Evolutionary conservation across 2,888 invertebrate species (phyloP).

Genomic region (Minunthozetes semirufus): DNA sequence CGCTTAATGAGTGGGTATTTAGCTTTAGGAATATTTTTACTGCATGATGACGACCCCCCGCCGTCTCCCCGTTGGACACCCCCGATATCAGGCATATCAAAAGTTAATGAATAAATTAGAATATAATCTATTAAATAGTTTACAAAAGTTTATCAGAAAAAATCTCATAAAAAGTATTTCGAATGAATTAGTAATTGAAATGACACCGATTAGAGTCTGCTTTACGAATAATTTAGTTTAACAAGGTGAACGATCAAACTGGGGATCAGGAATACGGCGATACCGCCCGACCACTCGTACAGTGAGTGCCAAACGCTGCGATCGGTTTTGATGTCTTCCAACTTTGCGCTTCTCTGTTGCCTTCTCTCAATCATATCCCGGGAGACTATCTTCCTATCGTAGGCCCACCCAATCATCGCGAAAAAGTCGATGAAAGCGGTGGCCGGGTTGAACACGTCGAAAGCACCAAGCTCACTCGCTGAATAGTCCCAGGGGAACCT

Average conservation of each 20-base stretch:
- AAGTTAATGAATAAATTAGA: too few relatives aligned
- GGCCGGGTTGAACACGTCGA: slow-evolving; percentile 46
- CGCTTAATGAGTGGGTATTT: too few relatives aligned
- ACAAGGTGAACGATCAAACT: neutral
- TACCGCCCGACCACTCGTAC: slow-evolving; percentile 9
- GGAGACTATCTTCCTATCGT: slow-evolving; percentile 30
- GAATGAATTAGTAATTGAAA: neutral
- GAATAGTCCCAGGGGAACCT: slow-evolving; percentile 51
- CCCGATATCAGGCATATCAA: too few relatives aligned
- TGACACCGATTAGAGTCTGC: neutral
- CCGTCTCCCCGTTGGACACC: too few relatives aligned
- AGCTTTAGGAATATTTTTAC: too few relatives aligned
- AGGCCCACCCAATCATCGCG: slow-evolving; percentile 46
- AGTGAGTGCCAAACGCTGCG: neutral
- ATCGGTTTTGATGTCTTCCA: neutral
- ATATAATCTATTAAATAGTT: too few relatives aligned
- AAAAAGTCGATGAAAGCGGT: slow-evolving; percentile 49
- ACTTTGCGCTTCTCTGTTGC: slow-evolving; percentile 14
- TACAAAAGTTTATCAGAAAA: neutral
- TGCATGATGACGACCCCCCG: too few relatives aligned
- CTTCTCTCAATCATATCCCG: slow-evolving; percentile 28
- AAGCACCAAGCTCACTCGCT: slow-evolving; percentile 49
- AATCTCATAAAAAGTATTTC: neutral
- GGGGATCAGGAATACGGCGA: neutral
- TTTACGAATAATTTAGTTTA: slow-evolving; percentile 10